Conservation (phyloP, 2,113 vertebrate genomes). For the Anas platyrhynchos region DNA sequence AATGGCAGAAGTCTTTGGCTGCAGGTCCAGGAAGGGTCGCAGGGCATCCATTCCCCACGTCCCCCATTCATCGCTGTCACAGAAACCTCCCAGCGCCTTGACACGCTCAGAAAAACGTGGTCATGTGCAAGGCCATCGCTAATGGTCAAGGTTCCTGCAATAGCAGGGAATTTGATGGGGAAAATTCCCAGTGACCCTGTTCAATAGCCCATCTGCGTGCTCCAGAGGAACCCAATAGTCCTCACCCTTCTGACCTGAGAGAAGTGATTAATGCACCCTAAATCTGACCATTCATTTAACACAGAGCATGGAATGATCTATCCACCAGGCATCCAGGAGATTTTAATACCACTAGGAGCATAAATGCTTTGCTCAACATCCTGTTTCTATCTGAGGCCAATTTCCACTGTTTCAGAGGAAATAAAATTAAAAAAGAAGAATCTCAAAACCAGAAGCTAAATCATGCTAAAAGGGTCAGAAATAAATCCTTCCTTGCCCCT, state of each 20-base stretch:
- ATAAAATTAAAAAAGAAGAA: background rate
- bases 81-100: background rate
- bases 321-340: slow-evolving; percentile 5
- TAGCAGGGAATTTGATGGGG: background rate
- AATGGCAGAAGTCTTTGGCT: background rate
- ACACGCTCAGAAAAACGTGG: background rate
- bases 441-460: background rate
- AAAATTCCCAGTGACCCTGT: background rate
- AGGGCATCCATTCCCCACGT: background rate
- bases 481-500: background rate
- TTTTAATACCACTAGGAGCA: slow-evolving; percentile 9
- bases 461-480: background rate
- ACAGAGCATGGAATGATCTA: slow-evolving; percentile 15
- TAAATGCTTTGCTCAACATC: slow-evolving; percentile 32
- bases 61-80: background rate
- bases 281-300: slow-evolving; percentile 2
- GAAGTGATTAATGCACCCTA: background rate
- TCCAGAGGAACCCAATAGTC: background rate
- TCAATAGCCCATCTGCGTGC: background rate
- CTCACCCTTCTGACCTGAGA: background rate
- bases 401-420: slow-evolving; percentile 1
- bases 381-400: background rate
- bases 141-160: background rate
- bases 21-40: background rate
- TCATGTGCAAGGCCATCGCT: background rate